Base-by-base conservation (phyloP, 2,113 vertebrate species). In the Mungos mungo region DNA sequence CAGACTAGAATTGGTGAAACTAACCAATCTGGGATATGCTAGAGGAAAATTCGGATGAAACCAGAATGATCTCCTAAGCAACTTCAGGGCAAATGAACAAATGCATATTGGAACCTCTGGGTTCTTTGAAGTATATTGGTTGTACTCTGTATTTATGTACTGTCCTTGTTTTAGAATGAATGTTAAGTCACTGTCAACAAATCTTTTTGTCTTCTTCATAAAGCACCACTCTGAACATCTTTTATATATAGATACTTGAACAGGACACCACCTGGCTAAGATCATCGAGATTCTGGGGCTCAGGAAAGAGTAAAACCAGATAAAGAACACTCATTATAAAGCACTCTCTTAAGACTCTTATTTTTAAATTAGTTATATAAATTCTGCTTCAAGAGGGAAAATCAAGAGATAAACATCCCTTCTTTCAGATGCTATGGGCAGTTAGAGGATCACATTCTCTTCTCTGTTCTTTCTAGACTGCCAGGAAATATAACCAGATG, bases 351-450 rank as follows among this genome's bases (percentile, higher is more conserved):
- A 79, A 95, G 85, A 63, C 72, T 81, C 33, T 94, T 83, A n/a
- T 69, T 97, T 94, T 85, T 19, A 88, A 83, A 66, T 94, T 68
- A 60, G 31, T 80, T 66, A 93, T 65, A 93, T 7, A 88, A 57
- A 92, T 66, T 95, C 12, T 35, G n/a, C 89, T 83, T 96, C 47
- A 81, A 90, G 38, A 86, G 15, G 33, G 4, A 86, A 92, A 96
- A 72, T 88, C 69, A 74, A 81, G 7, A 5, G 52, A n/a, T 85
- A 85, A 95, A 82, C 0, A 27, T 38, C 3, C 23, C 41, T 54
- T 94, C 45, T 90, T 96, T 77, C 52, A 77, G 72, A 74, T 13
- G 14, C 47, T 79, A 8, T 69, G 41, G 92, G 50, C 38, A 23
- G 18, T 60, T 13, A 76, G 33, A 95, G 66, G 29, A 35, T 82